Percentiles rank a stretch among this genome's conserved stretches.
Evolutionary conservation across 1,140 invertebrate species (phyloP).

Genomic region (Vanessa atalanta): DNA sequence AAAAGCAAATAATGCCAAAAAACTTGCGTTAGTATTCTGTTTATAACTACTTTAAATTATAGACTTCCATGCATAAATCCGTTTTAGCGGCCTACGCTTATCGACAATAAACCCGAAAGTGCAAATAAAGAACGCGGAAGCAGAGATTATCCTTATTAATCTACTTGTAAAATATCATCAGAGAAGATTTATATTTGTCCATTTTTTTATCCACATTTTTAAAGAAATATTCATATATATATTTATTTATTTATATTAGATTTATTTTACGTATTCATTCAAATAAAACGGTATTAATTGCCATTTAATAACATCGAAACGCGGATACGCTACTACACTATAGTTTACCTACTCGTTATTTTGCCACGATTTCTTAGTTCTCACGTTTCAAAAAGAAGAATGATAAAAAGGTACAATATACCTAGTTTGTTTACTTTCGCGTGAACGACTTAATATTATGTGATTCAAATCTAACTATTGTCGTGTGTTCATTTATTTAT

Average conservation of each 20-base stretch:
- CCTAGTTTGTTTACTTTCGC: background rate
- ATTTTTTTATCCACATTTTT: background rate
- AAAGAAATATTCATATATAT: background rate
- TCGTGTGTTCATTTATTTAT: no score
- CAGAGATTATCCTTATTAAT: constrained; percentile 21
- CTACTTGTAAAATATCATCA: background rate
- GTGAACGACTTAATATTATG: background rate
- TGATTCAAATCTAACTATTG: no score
- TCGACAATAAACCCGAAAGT: constrained; percentile 15
- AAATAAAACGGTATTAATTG: background rate
- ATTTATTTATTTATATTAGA: background rate
- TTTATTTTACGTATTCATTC: no score
- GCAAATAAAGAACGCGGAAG: background rate
- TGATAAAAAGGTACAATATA: background rate
- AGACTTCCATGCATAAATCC: constrained; percentile 27
- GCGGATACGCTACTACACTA: background rate
- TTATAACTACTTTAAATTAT: constrained; percentile 14
- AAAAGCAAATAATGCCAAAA: constrained; percentile 8
- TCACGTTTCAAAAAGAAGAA: constrained; percentile 9
- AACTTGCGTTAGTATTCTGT: constrained; percentile 8
- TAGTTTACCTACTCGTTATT: constrained; percentile 5
- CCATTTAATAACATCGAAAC: background rate
- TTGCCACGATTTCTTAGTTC: constrained; percentile 1
- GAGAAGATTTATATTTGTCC: background rate
- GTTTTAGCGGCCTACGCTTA: constrained; percentile 23